Evolutionary conservation across 1,140 invertebrate species (phyloP).

Genomic region (Glomeris maerens): DNA sequence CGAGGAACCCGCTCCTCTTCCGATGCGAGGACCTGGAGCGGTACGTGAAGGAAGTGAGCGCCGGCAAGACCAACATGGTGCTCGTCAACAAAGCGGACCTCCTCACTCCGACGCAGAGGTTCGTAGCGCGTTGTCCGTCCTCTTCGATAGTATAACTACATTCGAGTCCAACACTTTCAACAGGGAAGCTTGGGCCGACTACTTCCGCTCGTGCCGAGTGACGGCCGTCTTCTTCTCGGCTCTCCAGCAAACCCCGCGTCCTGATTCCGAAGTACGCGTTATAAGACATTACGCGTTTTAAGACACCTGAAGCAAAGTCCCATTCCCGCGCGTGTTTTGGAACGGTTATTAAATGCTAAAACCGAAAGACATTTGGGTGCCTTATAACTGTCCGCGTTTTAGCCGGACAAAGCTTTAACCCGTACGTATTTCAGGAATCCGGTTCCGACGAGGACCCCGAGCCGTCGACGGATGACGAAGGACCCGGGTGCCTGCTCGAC

Average conservation of each 20-base stretch:
- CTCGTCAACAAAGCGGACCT: slow-evolving; percentile 96
- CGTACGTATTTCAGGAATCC: neutral
- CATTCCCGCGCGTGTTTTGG: no score
- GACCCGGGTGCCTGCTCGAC: neutral
- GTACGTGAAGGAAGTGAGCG: slow-evolving; percentile 75
- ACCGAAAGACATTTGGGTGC: no score
- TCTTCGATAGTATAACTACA: neutral
- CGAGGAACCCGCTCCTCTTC: slow-evolving; percentile 88
- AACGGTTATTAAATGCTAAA: no score
- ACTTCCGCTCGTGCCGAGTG: slow-evolving; percentile 56
- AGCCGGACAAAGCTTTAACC: no score
- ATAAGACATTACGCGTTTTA: no score
- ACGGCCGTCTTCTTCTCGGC: slow-evolving; percentile 75
- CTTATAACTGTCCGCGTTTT: no score
- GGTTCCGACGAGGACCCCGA: neutral
- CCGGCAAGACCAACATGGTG: slow-evolving; percentile 63
- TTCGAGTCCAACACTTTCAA: no score
- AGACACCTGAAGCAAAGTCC: no score
- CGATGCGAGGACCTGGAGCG: slow-evolving; percentile 83
- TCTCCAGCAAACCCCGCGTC: slow-evolving; percentile 32
- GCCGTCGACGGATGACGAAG: neutral
- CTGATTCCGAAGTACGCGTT: no score
- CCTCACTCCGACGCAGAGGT: slow-evolving; percentile 61
- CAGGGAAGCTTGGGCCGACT: slow-evolving; percentile 60
- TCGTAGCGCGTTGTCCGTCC: slow-evolving; percentile 18